phyloP scores from a whole-genome alignment of 2,797 vertebrate genomes.

The Lepus townsendii region DNA sequence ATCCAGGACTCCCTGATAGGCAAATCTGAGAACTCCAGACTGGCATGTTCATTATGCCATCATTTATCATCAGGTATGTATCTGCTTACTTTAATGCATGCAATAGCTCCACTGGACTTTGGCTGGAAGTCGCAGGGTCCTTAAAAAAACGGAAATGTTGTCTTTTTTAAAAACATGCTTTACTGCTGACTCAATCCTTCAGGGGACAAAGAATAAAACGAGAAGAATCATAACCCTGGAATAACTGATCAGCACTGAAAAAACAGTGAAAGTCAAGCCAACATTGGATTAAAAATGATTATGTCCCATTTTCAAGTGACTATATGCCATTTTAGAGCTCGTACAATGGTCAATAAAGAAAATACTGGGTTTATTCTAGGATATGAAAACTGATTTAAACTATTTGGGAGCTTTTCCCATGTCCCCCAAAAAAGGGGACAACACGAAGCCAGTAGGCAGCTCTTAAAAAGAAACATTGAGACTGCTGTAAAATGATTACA shows the following conservation, averaged over 20 bases:
- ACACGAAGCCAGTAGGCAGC: neutral
- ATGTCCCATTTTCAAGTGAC: neutral
- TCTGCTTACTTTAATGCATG: neutral
- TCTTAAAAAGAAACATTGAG: conserved; percentile 21
- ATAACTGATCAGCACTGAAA: neutral
- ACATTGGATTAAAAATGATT: neutral
- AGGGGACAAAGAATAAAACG: neutral
- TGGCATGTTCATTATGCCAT: neutral
- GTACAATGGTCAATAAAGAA: neutral
- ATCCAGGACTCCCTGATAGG: neutral
- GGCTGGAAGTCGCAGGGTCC: neutral
- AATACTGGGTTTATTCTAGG: neutral
- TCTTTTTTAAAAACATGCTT: neutral
- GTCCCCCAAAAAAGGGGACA: neutral
- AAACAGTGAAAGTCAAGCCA: conserved; percentile 6
- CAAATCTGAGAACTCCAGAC: neutral
- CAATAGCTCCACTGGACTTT: neutral
- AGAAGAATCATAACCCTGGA: neutral
- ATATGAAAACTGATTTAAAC: neutral
- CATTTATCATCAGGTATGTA: neutral
- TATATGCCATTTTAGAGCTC: neutral
- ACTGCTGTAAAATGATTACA: neutral
- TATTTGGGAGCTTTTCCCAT: neutral
- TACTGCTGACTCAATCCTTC: neutral
- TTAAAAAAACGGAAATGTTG: neutral